Base-by-base conservation (phyloP, 2,797 vertebrate genomes). In the Poliocrania exsul region DNA sequence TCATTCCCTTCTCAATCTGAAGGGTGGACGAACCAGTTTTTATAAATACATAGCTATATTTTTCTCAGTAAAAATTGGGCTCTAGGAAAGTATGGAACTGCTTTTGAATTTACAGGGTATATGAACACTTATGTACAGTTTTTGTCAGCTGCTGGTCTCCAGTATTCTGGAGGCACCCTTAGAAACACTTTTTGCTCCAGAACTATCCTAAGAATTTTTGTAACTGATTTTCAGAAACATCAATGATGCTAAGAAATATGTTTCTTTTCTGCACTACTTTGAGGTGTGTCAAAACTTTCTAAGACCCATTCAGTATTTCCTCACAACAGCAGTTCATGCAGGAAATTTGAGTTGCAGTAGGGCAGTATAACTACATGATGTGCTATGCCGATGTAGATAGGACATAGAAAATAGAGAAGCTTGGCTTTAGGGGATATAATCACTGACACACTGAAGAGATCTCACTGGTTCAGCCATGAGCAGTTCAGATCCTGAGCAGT, bases 1-100 rank as follows among this genome's bases (percentile, higher is more conserved):
- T 38, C 5, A 10, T n/a, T 67, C 19, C 6, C 7, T 86, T 89
- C 47, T 17, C 28, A 70, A 5, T 75, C 7, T 73, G 25, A 72
- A 51, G 23, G 4, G 11, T 46, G 9, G 23, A n/a, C 0, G 0
- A 85, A 51, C 4, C 1, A 6, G 1, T 26, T 75, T 77, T 61
- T 65, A 16, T 33, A 13, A 9, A 46, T 31, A 16, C 8, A 26
- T 57, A 73, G 7, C 31, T 70, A 13, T 44, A 13, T 7, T 58
- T 8, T 60, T 67, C n/a, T 61, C 50, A 37, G 19, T 46, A 58
- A 92, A 82, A 57, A 25, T 1, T 24, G 8, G 62, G 14, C 14
- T 85, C 24, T 60, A 64, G 28, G 37, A 42, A 86, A 33, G 9
- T 24, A 15, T 23, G 35, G 54, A 86, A 54, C 19, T 61, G 13